Conservation (phyloP, 2,888 invertebrate species). For the Steinernema carpocapsae region DNA sequence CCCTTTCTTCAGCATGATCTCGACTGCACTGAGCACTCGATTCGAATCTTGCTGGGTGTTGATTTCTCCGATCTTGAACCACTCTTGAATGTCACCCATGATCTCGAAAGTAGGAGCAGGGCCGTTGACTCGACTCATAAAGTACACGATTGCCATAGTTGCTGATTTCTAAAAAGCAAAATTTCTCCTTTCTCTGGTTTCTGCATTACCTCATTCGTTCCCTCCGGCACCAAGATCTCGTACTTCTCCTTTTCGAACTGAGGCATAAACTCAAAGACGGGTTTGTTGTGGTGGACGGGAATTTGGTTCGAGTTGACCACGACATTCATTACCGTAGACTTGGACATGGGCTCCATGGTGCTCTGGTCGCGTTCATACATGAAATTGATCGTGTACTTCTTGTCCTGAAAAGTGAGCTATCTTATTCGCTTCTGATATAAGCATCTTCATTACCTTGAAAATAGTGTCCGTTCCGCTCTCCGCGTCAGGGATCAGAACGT, state of each 20-base stretch:
- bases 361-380: not conserved
- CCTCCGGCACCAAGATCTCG: slow-evolving; percentile 62
- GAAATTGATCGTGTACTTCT: slow-evolving; percentile 7
- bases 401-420: not conserved
- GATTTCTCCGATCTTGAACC: slow-evolving; percentile 54
- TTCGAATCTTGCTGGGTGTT: slow-evolving; percentile 46
- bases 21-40: slow-evolving; percentile 48
- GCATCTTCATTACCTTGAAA: slow-evolving; percentile 3
- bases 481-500: not conserved
- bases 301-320: slow-evolving; percentile 23
- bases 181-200: not conserved
- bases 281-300: slow-evolving; percentile 6
- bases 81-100: slow-evolving; percentile 48
- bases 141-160: slow-evolving; percentile 52
- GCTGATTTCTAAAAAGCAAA: slow-evolving; percentile 41
- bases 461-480: not conserved
- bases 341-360: not conserved
- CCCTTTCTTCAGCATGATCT: slow-evolving; percentile 43
- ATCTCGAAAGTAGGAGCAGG: slow-evolving; percentile 48
- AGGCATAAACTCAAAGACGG: slow-evolving; percentile 46
- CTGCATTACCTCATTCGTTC: slow-evolving; percentile 42
- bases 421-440: not conserved
- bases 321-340: slow-evolving; percentile 22
- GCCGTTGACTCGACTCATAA: slow-evolving; percentile 47
- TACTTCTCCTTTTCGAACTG: slow-evolving; percentile 55